Percentiles rank a stretch among this genome's conserved stretches.
phyloP scores from a whole-genome alignment of 2,888 invertebrate genomes.

The Micoletzkya japonica region DNA sequence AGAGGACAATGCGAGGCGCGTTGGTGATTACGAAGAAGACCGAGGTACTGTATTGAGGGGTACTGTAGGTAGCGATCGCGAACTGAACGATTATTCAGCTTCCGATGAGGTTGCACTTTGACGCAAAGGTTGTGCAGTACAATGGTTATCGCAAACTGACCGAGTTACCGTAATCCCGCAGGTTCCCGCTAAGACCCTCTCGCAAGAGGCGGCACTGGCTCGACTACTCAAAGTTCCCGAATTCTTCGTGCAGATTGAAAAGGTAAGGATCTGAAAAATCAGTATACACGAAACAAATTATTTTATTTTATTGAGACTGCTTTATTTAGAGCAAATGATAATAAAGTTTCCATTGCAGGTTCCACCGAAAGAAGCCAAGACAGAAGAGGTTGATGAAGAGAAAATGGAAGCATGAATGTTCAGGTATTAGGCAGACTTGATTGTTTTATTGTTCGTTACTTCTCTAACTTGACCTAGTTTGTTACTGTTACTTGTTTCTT shows the following conservation, averaged over 20 bases:
- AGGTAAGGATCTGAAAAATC: neutral
- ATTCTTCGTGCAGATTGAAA: slow-evolving; percentile 27
- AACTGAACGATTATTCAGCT: too few species aligned
- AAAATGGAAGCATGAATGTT: slow-evolving; percentile 9
- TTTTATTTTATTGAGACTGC: neutral
- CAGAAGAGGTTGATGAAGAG: slow-evolving; percentile 9
- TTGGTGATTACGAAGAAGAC: slow-evolving; percentile 38
- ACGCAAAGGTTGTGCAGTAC: neutral
- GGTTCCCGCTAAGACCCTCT: slow-evolving; percentile 19
- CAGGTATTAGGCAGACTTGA: too few species aligned
- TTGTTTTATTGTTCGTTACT: neutral
- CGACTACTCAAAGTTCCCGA: slow-evolving; percentile 23
- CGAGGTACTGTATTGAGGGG: slow-evolving; percentile 1
- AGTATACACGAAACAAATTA: neutral
- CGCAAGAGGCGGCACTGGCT: slow-evolving; percentile 20
- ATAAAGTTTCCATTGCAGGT: slow-evolving; percentile 1
- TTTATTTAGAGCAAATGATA: neutral
- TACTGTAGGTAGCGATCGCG: neutral
- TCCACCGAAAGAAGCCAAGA: slow-evolving; percentile 19
- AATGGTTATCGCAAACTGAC: neutral
- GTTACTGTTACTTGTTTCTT: neutral
- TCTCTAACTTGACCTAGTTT: neutral
- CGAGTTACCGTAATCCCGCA: neutral
- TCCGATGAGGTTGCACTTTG: too few species aligned
- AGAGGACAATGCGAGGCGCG: slow-evolving; percentile 55